Percentiles rank a stretch among this genome's conserved stretches.
Conservation (phyloP, 2,797 vertebrate genomes). For the Scolopax rusticola region DNA sequence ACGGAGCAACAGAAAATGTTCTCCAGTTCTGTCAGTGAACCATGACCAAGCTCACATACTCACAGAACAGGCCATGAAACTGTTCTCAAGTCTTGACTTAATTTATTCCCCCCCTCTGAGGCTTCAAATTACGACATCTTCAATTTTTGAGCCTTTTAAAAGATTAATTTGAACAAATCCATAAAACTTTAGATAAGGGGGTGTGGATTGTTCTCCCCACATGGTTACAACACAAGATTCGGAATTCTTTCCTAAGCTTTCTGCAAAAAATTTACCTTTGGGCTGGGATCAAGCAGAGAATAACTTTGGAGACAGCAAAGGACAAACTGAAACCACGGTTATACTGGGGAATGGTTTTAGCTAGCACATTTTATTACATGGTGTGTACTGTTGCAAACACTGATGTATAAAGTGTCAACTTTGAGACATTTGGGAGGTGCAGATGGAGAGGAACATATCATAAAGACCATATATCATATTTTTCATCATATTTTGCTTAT, state of each 20-base stretch:
- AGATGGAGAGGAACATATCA: neutral
- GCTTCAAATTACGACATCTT: neutral
- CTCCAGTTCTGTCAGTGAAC: neutral
- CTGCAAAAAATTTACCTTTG: neutral
- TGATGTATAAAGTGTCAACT: neutral
- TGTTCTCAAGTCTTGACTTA: neutral
- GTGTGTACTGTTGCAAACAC: neutral
- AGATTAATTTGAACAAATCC: neutral
- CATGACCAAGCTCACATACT: neutral
- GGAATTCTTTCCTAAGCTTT: neutral
- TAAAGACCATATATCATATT: neutral
- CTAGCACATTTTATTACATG: neutral
- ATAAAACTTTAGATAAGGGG: neutral
- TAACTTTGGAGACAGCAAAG: neutral
- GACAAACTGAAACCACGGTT: neutral
- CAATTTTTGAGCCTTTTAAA: neutral
- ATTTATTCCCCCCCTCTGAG: neutral
- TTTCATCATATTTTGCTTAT: neutral
- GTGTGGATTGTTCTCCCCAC: neutral
- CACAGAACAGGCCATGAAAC: neutral
- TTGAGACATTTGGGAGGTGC: neutral
- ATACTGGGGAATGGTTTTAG: neutral
- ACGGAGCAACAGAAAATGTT: neutral
- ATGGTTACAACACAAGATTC: neutral
- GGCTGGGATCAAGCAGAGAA: neutral